Evolutionary conservation across 2,113 vertebrate genomes (phyloP), one percentile per base, ranked within the genome.

Genomic region (Phylloscopus whistleri): DNA sequence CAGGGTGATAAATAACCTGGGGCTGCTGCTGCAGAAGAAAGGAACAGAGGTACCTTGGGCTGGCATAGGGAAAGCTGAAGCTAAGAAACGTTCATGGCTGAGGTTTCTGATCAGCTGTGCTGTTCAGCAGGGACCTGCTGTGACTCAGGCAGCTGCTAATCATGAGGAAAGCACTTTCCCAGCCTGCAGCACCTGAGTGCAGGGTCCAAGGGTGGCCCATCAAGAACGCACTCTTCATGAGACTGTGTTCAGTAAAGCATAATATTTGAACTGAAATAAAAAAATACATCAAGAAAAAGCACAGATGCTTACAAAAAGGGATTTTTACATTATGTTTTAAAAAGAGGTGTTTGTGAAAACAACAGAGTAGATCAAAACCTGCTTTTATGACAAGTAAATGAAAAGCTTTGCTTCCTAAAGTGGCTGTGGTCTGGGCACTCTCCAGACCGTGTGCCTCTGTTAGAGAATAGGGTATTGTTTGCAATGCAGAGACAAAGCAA

Each of bases 61-160:
- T 67, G 53, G 53, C 41, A 15, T 6, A 17, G 73, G 52, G 66
- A 55, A 35, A 10, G 62, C 2, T 10, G 51, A 44, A 43, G 30
- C 44, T 10, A 9, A 12, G 26, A 5, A 12, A 15, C 2, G 0
- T 35, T 23, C 18, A 5, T 2, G 59, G 67, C 18, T 0, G 6
- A 59, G 67, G 35, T 23, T 75, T 68, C 30, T 5, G 5, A 8
- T 35, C 17, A 35, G 73, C 68, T 46, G 72, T 11, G 2, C 22
- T 22, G 5, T 5, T 52, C n/a, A 5, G 44, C n/a, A 6, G 41
- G 44, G 43, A 67, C 14, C 21, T 3, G 6, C 64, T 39, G 9
- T 5, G 8, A 26, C 41, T 78, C 85, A 53, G 39, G 26, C 9
- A 24, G 67, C 75, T 67, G n/a, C 28, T 3, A 5, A 4, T 13